These are phyloP conservation scores for Rhodinocichla rosea DNA, from an alignment of 2,113 vertebrate species.

Conservation along the genomic window DNA sequence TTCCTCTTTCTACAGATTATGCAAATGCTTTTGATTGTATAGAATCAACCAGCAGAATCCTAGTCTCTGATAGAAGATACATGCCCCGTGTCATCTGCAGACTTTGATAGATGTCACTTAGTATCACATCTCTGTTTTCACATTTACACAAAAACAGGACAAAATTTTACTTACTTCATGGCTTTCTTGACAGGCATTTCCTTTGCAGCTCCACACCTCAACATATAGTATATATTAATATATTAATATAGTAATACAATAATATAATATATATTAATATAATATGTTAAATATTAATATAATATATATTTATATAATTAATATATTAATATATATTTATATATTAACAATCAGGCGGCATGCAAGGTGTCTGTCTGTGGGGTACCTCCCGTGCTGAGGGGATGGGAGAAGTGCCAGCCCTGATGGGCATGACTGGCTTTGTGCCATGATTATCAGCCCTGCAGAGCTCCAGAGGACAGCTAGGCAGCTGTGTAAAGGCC, in stretches of 20 bases:
- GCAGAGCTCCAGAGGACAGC: background rate
- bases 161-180: background rate
- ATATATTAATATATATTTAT: too few species aligned
- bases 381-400: background rate
- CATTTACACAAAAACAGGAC: background rate
- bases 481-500: background rate
- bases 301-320: too few species aligned
- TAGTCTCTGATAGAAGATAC: background rate
- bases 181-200: background rate
- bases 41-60: background rate
- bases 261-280: too few species aligned
- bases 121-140: background rate
- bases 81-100: background rate
- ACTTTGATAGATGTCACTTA: slow-evolving; percentile 13
- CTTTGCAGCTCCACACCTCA: background rate
- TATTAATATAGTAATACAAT: too few species aligned
- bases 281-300: too few species aligned
- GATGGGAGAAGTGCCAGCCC: background rate
- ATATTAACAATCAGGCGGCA: background rate
- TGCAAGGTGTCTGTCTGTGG: background rate
- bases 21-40: background rate
- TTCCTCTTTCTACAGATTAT: background rate
- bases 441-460: background rate
- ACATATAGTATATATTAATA: too few species aligned
- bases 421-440: background rate